Base-by-base conservation (phyloP, 2,797 vertebrate genomes). In the Scleropages formosus region DNA sequence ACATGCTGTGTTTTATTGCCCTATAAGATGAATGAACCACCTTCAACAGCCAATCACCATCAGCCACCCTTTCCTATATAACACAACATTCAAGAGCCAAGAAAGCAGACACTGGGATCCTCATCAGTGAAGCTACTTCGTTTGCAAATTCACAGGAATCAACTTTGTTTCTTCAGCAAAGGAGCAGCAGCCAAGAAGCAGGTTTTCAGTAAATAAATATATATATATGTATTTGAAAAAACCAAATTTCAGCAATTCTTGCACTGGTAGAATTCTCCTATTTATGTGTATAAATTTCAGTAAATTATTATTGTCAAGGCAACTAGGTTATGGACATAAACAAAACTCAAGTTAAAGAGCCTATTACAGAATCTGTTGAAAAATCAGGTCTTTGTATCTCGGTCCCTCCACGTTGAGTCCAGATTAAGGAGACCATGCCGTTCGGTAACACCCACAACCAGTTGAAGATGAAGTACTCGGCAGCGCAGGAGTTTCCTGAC, bases 361-460 rank as follows among this genome's bases (percentile, higher is more conserved):
- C n/a, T n/a, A n/a, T n/a, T n/a, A 6, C 39, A 6, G 31, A n/a
- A 39, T 39, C 31, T 39, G 6, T 2, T 6, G 31, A 6, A 39
- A 2, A 31, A 39, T 31, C 47, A 18, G 53, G 68, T 31, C 15
- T 59, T 27, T 27, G 13, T n/a, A n/a, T n/a, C n/a, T n/a, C n/a
- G n/a, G n/a, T n/a, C 53, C 56, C 77, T 73, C 58, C 66, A 3
- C 75, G 18, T 80, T 82, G 76, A 87, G 16, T 73, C 80, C 89
- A 94, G 93, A 83, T 75, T 83, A 78, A 77, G 49, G 65, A 88
- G 89, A 87, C 80, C 90, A 98, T 99, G 97, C 96, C 96, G 79
- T 98, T 98, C 89, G 94, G 96, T 80, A 98, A 96, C 89, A 95
- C 92, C 77, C 97, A 98, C 92, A 98, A 98, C 87, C 76, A 91